Conservation (phyloP, 2,888 invertebrate genomes). For the Unio pictorum region DNA sequence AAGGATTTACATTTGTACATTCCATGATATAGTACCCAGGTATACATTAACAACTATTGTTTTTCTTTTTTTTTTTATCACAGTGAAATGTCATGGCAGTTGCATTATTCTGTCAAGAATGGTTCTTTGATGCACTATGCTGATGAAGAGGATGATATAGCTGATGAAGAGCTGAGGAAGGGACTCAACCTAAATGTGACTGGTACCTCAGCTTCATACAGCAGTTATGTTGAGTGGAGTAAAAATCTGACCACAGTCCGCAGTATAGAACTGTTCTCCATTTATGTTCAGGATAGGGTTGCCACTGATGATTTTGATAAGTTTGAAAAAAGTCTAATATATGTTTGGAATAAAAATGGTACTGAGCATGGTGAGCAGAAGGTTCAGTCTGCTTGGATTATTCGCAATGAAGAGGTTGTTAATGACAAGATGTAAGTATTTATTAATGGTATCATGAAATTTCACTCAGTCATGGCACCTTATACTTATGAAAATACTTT, state of each 20-base stretch:
- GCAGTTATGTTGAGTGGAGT: no score
- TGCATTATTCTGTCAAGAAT: conserved; percentile 2
- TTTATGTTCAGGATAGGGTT: conserved; percentile 19
- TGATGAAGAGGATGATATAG: not conserved
- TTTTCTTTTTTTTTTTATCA: not conserved
- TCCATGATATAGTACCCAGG: no score
- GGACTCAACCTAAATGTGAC: not conserved
- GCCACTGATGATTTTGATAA: conserved; percentile 8
- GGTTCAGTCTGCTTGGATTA: no score
- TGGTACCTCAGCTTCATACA: not conserved
- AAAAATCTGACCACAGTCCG: conserved; percentile 4
- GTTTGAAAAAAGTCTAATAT: conserved; percentile 18
- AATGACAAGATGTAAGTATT: no score
- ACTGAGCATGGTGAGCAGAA: not conserved
- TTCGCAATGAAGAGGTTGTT: no score
- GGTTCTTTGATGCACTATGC: not conserved
- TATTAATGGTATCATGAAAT: no score
- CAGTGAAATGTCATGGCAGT: not conserved
- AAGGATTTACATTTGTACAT: no score
- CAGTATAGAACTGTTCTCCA: conserved; percentile 25
- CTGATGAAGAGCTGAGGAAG: not conserved
- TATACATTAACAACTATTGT: not conserved
- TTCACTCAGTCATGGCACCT: no score
- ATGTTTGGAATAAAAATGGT: conserved; percentile 26
- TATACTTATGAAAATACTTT: no score